phyloP scores from a whole-genome alignment of 2,113 vertebrate genomes.

The Aptenodytes patagonicus region DNA sequence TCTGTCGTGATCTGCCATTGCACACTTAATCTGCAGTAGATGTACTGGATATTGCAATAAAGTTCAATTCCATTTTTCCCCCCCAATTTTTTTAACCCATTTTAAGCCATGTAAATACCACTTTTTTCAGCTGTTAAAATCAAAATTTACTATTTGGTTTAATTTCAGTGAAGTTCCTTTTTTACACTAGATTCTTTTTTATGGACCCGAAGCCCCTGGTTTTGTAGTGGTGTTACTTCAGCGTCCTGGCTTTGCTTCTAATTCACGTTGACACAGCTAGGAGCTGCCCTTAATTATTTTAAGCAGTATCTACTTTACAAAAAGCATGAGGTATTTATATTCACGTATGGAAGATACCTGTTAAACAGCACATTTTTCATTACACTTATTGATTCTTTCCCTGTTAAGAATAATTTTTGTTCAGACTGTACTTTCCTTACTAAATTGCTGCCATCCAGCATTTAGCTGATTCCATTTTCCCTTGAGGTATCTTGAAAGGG shows the following conservation, averaged over 20 bases:
- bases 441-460: neutral
- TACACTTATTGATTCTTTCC: neutral
- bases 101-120: neutral
- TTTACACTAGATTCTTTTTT: neutral
- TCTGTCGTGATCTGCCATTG: neutral
- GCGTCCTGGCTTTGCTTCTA: neutral
- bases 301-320: neutral
- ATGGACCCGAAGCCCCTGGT: rapidly evolving
- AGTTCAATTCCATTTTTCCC: rapidly evolving
- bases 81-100: neutral
- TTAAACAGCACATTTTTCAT: neutral
- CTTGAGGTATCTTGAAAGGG: neutral
- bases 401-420: neutral
- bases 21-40: neutral
- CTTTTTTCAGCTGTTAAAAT: neutral
- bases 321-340: neutral
- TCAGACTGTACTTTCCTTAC: neutral
- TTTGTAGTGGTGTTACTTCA: neutral
- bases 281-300: neutral
- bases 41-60: neutral
- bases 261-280: neutral
- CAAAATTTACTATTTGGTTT: neutral
- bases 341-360: neutral
- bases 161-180: neutral
- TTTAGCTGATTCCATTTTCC: neutral